Evolutionary conservation across 2,113 vertebrate species (phyloP), one percentile per base, ranked within the genome.

Genomic region (Oreochromis spilurus): DNA sequence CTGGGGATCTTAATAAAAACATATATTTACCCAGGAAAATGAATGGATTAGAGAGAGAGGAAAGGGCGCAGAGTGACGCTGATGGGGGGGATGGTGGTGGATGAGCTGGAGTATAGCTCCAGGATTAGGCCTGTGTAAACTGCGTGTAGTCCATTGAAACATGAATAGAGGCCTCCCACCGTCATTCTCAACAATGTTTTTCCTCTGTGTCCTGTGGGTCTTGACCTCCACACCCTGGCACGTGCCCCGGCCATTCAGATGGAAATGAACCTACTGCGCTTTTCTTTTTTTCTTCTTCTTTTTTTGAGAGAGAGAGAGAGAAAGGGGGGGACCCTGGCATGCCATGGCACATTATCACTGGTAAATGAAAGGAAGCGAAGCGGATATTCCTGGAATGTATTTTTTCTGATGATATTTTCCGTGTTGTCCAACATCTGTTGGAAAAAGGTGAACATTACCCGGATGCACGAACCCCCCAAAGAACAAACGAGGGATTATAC

Each of bases 171-270:
- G 86, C 88, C 86, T 88, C 91, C 88, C 86, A 81, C 91, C 86
- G 83, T 87, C 75, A 81, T 85, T 87, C 67, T 21, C 58, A 19
- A 72, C 88, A 83, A 88, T 91, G 91, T 92, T 93, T 90, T 86
- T 75, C 60, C 86, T 90, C 52, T 13, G 55, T 86, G 91, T 91
- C 91, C 87, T 88, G 82, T 78, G 87, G 87, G 87, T 92, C 88
- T 81, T 95, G 95, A 95, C 92, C 93, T 87, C 65, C 78, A 53
- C 87, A 85, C 91, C 79, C 88, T 82, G 90, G 91, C 93, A 93
- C 94, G 94, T 93, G 95, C 75, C 70, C 55, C n/a, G 50, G 70
- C 85, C 82, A 94, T 95, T 95, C 91, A 93, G 36, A 95, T 93
- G 94, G 43, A 89, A 95, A 95, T 93, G 62, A 87, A 80, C 24